Conservation (phyloP, 2,113 vertebrate genomes). For the Odontesthes bonariensis region DNA sequence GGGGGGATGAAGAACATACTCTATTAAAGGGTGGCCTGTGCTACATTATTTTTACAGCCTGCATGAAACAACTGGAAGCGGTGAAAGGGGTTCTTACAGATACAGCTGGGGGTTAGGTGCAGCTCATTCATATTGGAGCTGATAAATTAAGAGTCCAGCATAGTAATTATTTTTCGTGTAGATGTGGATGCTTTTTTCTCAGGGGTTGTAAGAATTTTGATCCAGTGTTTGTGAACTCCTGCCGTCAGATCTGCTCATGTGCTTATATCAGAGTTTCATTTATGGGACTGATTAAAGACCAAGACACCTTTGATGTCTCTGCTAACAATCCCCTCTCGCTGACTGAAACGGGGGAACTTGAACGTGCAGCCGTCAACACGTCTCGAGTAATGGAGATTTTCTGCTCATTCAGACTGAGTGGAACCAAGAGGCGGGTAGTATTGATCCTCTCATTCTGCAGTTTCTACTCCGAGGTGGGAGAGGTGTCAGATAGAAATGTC, state of each 20-base stretch:
- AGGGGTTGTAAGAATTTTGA: not conserved
- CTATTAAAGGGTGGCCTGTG: not conserved
- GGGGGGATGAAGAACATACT: too few species aligned
- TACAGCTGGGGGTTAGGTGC: not conserved
- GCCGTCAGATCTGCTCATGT: not conserved
- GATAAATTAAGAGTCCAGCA: not conserved
- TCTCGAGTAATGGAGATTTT: constrained; percentile 45
- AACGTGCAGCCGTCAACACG: constrained; percentile 3
- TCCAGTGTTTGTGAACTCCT: not conserved
- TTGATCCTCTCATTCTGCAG: constrained; percentile 60
- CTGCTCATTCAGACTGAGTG: constrained; percentile 44
- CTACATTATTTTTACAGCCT: not conserved
- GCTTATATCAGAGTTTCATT: constrained; percentile 13
- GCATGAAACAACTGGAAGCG: not conserved
- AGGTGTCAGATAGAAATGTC: constrained; percentile 66
- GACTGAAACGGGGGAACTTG: constrained; percentile 42
- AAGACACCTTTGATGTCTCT: not conserved
- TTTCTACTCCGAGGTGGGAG: constrained; percentile 38
- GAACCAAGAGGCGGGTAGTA: constrained; percentile 48
- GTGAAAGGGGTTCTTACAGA: not conserved
- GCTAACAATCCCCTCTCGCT: constrained; percentile 6
- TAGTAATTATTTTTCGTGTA: not conserved
- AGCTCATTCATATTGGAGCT: not conserved
- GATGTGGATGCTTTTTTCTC: not conserved
- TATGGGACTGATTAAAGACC: constrained; percentile 8